A percentile compares a stretch with the other conserved stretches of the same genome.
Conservation (phyloP, 2,113 vertebrate genomes). For the Okapia johnstoni region DNA sequence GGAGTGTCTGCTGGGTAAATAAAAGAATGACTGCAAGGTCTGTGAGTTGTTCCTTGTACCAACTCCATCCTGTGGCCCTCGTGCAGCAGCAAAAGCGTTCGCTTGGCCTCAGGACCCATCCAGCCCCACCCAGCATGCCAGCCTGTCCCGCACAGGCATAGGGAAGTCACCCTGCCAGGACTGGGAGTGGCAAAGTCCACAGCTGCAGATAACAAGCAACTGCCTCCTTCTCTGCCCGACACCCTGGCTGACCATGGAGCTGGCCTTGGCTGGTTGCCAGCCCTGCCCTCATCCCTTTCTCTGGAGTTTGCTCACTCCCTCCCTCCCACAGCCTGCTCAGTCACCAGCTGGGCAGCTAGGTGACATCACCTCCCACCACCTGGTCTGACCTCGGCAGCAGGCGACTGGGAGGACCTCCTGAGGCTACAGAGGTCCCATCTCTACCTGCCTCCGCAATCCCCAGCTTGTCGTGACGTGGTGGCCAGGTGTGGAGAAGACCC, state of each 20-base stretch:
- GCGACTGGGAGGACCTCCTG: not conserved
- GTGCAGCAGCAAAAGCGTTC: not conserved
- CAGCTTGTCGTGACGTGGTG: not conserved
- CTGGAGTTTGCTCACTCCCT: constrained; percentile 54
- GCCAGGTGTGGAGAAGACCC: not conserved
- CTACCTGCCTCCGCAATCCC: not conserved
- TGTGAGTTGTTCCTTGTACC: not conserved
- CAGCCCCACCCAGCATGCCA: not conserved
- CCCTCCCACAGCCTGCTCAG: constrained; percentile 47
- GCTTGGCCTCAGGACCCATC: not conserved
- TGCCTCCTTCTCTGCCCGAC: not conserved
- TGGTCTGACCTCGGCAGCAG: constrained; percentile 29
- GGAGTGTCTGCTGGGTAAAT: not conserved
- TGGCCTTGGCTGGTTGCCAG: constrained; percentile 24
- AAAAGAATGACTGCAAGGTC: not conserved
- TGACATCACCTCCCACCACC: constrained; percentile 61
- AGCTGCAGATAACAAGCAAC: constrained; percentile 13
- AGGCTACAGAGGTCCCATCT: not conserved
- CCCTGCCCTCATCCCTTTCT: constrained; percentile 13
- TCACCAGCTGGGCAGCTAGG: constrained; percentile 41
- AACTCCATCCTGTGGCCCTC: not conserved
- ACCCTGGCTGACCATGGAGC: not conserved
- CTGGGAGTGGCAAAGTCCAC: not conserved
- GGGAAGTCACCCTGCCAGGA: not conserved
- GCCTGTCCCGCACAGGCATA: not conserved